Conservation (phyloP, 2,113 vertebrate species). For the Oncorhynchus kisutch region DNA sequence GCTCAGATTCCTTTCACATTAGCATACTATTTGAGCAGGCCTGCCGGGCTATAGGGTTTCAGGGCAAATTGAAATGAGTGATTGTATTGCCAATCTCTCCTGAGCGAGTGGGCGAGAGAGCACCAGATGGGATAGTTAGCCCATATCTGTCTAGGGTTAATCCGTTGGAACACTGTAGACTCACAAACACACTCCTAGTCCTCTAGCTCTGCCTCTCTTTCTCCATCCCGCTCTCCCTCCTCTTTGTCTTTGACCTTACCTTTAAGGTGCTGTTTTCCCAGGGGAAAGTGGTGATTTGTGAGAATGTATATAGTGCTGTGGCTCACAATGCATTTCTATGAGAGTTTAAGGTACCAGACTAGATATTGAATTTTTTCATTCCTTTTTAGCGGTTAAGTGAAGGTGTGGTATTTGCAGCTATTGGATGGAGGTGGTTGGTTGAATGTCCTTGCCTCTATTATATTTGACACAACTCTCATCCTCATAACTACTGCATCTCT, state of each 20-base stretch:
- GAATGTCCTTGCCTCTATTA: no score
- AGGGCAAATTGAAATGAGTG: conserved; percentile 82
- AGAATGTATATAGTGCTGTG: conserved; percentile 33
- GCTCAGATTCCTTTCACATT: conserved; percentile 78
- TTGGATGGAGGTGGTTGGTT: conserved; percentile 45
- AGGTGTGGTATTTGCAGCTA: conserved; percentile 47
- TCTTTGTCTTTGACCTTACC: conserved; percentile 73
- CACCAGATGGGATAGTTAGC: conserved; percentile 77
- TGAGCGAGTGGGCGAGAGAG: conserved; percentile 54
- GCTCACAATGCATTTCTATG: conserved; percentile 59
- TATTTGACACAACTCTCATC: no score
- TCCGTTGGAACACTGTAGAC: conserved; percentile 71
- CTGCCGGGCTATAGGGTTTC: conserved; percentile 75
- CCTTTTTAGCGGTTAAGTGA: conserved; percentile 63
- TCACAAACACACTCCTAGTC: conserved; percentile 54
- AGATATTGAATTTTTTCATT: conserved; percentile 70
- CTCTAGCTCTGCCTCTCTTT: conserved; percentile 26
- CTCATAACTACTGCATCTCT: no score
- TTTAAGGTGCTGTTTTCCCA: conserved; percentile 59
- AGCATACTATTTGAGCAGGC: conserved; percentile 76
- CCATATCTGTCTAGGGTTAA: conserved; percentile 79
- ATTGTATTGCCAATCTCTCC: conserved; percentile 81
- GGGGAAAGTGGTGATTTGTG: neutral
- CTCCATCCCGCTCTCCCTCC: conserved; percentile 25
- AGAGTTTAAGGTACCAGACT: conserved; percentile 67